Evolutionary conservation across 2,113 vertebrate species (phyloP).

Genomic region (Dinomys branickii): DNA sequence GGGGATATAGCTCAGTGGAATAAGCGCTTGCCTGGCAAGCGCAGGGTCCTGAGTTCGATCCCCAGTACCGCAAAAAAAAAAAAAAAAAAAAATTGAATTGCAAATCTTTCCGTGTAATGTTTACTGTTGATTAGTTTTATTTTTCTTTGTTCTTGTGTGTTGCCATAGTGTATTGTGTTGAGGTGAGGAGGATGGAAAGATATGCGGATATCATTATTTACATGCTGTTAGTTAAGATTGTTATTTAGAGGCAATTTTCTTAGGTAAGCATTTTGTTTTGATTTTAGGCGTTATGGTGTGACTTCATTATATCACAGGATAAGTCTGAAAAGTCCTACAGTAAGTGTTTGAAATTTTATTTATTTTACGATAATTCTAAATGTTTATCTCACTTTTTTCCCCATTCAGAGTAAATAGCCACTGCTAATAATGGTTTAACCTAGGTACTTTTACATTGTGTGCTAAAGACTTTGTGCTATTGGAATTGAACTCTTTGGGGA

Average conservation of each 20-base stretch:
- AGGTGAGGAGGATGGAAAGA: neutral
- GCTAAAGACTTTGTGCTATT: slow-evolving; percentile 35
- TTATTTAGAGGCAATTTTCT: slow-evolving; percentile 21
- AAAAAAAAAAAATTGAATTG: slow-evolving; percentile 58
- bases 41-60: no score
- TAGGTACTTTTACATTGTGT: slow-evolving; percentile 26
- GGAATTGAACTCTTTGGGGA: neutral
- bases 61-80: no score
- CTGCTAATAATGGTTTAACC: neutral
- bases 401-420: slow-evolving; percentile 12
- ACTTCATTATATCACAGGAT: slow-evolving; percentile 92
- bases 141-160: neutral
- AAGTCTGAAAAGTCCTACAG: slow-evolving; percentile 88
- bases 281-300: slow-evolving; percentile 96
- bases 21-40: no score
- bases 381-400: slow-evolving; percentile 40
- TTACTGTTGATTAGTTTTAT: slow-evolving; percentile 26
- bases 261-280: slow-evolving; percentile 42
- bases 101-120: slow-evolving; percentile 4
- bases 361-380: slow-evolving; percentile 22
- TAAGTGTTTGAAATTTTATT: slow-evolving; percentile 82
- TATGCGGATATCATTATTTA: neutral
- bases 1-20: no score
- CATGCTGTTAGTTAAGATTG: neutral
- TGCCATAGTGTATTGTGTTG: neutral